phyloP scores from a whole-genome alignment of 92 coral and sea anemone genomes.

The Actinostola sp. region DNA sequence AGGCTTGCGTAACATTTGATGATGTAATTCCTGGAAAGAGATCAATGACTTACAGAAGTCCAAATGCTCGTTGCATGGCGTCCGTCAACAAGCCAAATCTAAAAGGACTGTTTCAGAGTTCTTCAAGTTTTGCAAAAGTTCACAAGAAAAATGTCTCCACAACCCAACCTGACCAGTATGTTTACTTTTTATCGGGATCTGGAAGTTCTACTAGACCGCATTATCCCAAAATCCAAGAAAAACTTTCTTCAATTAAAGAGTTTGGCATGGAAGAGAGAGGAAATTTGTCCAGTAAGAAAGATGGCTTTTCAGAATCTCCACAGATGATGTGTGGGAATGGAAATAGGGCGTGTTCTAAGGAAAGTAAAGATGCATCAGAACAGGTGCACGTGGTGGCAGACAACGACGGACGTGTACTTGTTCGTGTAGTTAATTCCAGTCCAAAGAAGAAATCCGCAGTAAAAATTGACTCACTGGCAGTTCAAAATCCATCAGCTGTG shows the following conservation, averaged over 20 bases:
- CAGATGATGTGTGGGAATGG: too few species aligned
- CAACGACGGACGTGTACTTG: constrained; percentile 23
- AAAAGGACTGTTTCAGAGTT: constrained; percentile 18
- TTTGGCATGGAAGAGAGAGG: too few species aligned
- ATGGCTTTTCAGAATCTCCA: too few species aligned
- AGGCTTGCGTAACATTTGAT: not conserved
- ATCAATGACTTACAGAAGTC: not conserved
- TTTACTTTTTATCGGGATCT: constrained; percentile 5
- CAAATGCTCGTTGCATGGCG: not conserved
- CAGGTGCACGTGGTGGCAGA: constrained; percentile 18
- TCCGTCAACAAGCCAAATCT: not conserved
- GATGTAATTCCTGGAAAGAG: not conserved
- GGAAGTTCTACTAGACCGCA: not conserved
- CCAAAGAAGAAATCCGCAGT: not conserved
- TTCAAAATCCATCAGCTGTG: too few species aligned
- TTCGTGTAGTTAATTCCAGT: not conserved
- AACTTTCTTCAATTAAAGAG: too few species aligned
- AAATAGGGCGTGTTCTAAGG: not conserved
- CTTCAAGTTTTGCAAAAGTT: not conserved
- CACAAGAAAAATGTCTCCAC: too few species aligned
- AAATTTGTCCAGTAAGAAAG: too few species aligned
- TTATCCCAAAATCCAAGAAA: too few species aligned
- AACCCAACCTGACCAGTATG: not conserved
- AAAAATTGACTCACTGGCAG: too few species aligned
- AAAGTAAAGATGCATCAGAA: not conserved